Base-by-base conservation (phyloP, 2,113 vertebrate genomes). In the Diphyllodes magnificus region DNA sequence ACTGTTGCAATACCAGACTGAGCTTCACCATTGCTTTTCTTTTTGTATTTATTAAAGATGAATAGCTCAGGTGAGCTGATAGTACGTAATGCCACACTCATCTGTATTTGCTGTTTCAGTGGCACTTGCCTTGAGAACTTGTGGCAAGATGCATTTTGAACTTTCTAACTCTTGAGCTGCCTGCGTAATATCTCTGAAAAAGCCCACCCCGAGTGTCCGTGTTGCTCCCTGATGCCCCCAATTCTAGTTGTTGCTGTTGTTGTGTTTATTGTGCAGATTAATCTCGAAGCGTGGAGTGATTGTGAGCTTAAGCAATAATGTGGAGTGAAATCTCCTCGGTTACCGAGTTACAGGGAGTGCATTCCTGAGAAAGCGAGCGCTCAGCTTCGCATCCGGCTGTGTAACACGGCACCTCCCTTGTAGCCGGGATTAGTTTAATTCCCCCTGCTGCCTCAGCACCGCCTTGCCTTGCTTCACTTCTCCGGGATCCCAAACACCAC, bases 381-480 rank as follows among this genome's bases (percentile, higher is more conserved):
- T 22, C 3, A 61, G 59, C 61, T 57, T 30, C 2, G 2, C 70
- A 76, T 69, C 68, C 3, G 3, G 44, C 79, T 69, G 33, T 45
- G 83, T 45, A 54, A 80, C 37, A 1, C 13, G 91, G 77, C 66
- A 49, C 86, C 68, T 95, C 59, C 86, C 87, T 79, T 8, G 53
- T 18, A 81, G 63, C 83, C n/a, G n/a, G 68, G 78, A 92, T 93
- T 92, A 95, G 42, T 28, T 18, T 89, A 51, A 57, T 69, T 88
- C 92, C 72, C n/a, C 59, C 33, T 81, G 66, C 82, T 83, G 57
- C 81, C 70, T 86, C 92, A 73, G 73, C 85, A 59, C 68, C 1
- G 8, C 79, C 79, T 89, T 57, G 61, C 10, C 53, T 68, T 78
- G 66, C 79, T 47, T 35, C 25, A 11, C 68, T 79, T 47, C 57